These are phyloP conservation scores for Zosterops japonicus DNA, from an alignment of 2,113 vertebrate species.

Conservation along the genomic window DNA sequence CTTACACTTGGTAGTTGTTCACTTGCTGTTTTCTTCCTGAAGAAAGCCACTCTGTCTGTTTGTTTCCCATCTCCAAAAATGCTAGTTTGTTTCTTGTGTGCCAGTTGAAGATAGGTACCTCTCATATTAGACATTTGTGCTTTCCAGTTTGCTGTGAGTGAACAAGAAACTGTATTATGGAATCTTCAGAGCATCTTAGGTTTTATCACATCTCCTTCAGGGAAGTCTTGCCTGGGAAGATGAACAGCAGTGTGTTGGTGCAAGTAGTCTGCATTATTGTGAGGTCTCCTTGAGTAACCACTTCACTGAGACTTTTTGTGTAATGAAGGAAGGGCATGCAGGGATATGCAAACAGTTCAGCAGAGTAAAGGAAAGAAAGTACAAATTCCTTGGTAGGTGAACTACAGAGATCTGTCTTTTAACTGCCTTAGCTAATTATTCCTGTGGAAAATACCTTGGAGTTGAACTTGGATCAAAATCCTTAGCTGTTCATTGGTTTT, in stretches of 20 bases:
- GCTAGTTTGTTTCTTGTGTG: background rate
- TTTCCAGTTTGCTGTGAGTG: background rate
- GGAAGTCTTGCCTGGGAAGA: background rate
- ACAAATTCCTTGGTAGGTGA: background rate
- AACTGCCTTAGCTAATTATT: background rate
- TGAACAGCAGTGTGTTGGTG: background rate
- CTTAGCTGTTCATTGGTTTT: background rate
- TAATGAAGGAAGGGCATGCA: background rate
- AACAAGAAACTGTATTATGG: background rate
- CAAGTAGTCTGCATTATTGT: background rate
- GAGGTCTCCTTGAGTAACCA: background rate
- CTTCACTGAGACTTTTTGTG: background rate
- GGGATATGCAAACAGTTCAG: background rate
- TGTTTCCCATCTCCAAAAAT: background rate
- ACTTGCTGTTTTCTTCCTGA: background rate
- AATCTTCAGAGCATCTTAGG: background rate
- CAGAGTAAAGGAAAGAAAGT: background rate
- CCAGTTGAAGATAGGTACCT: background rate
- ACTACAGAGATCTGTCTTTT: background rate
- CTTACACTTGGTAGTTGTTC: background rate
- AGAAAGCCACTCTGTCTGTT: background rate
- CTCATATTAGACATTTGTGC: background rate
- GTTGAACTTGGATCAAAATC: background rate
- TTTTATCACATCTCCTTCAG: background rate
- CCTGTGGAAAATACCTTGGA: background rate